phyloP scores from a whole-genome alignment of 2,113 vertebrate genomes.

The Arvicanthis niloticus region DNA sequence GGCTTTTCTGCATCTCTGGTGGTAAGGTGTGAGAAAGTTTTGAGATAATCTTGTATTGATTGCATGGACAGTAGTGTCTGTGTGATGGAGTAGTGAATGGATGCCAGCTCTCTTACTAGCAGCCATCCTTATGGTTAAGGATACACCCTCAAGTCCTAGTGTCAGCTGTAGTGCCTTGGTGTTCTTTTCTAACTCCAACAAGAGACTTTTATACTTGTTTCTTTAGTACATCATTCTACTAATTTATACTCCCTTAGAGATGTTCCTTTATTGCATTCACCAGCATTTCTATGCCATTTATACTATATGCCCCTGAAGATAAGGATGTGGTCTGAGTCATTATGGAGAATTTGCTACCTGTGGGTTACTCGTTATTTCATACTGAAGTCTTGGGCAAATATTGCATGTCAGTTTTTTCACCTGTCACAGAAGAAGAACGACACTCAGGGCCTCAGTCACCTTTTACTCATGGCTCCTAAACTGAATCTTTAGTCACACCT shows the following conservation, averaged over 20 bases:
- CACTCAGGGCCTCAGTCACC: rapidly evolving
- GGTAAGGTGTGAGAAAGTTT: neutral
- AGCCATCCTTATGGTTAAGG: neutral
- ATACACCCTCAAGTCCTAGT: neutral
- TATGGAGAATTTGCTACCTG: neutral
- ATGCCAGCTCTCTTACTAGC: neutral
- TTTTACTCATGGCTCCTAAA: neutral
- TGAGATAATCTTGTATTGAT: rapidly evolving
- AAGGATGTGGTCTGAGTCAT: too few species aligned
- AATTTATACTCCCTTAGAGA: neutral
- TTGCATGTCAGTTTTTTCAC: neutral
- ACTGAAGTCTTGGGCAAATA: neutral
- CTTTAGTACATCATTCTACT: neutral
- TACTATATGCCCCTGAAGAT: neutral
- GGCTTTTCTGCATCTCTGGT: neutral
- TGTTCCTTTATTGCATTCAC: neutral
- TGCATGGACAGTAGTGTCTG: neutral
- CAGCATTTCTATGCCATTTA: neutral
- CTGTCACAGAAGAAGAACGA: neutral
- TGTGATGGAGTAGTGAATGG: neutral
- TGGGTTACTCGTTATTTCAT: neutral
- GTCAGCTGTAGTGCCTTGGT: neutral
- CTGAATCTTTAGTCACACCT: neutral
- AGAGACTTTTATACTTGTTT: neutral
- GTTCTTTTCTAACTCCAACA: neutral